Base-by-base conservation (phyloP, 1,140 invertebrate species). In the Bombus superbus region DNA sequence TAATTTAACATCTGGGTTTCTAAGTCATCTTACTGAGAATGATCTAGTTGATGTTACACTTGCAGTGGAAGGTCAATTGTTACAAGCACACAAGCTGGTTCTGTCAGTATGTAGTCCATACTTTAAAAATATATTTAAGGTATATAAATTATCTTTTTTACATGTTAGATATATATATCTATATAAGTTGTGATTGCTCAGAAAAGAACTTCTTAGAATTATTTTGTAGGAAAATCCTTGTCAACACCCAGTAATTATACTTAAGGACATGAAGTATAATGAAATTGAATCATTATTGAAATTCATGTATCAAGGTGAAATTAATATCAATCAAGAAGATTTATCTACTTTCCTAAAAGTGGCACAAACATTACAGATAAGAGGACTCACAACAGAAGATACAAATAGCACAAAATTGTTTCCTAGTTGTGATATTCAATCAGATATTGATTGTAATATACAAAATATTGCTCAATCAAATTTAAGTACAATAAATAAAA, bases 221-320 rank as follows among this genome's bases (percentile, higher is more conserved):
- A 25, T 88, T 81, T 88, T 90, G 32, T 71, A 95, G 94, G 92
- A 92, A 82, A 96, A 96, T 93, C 96, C 96, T 15, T 96, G 96
- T 80, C 95, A 96, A 72, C 96, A 96, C 93, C 96, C 97, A 44
- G 97, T 98, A 66, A 97, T 98, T 92, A 98, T 98, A 95, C 96
- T 98, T 93, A 98, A 98, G 95, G 97, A 98, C 94, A 97, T 98
- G 93, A 96, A 96, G 94, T 97, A 97, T 94, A 95, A 96, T 85
- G 97, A 97, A 88, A 94, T 98, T 91, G 97, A 96, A 94, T 97
- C 97, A 94, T 96, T 98, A 90, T 96, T 98, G 91, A 97, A 97
- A 92, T 98, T 98, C 94, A 98, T 98, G 97, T 98, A 98, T 93
- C 97, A 97, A 95, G 98, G 98, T 88, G 97, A 98, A 96, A 97